Base-by-base conservation (phyloP, 1,140 invertebrate species). In the Drosophila guanche region DNA sequence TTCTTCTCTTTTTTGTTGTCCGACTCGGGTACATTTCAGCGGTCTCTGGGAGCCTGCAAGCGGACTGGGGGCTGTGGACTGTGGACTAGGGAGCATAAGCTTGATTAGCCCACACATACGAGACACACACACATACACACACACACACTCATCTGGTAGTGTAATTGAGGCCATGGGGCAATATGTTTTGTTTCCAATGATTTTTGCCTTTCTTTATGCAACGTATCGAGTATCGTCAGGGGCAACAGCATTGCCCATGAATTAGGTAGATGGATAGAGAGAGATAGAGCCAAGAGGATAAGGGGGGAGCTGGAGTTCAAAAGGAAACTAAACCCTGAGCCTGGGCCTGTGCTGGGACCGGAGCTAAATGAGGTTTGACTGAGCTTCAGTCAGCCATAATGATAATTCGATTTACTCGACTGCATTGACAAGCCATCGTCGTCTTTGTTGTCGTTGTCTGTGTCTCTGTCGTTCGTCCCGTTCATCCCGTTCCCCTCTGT, bases 401-500 rank as follows among this genome's bases (percentile, higher is more conserved):
- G 81, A 90, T 90, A 86, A 90, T 90, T 90, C 89, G 90, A 92
- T 91, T 90, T 90, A 83, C 55, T 72, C 62, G 69, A 84, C 80
- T 85, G 72, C 79, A 75, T 85, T 90, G 74, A 79, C 80, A 89
- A 74, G 78, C 68, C 61, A 72, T 68, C 67, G 84, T 75, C 41
- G 55, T 63, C 52, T 22, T 55, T 45, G 46, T 45, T 71, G 51
- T 65, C 37, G 37, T 47, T 65, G 40, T 37, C 25, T 22, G 48
- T 70, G 14, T 71, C 46, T 27, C 45, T 73, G 69, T 42, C 25
- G 59, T 58, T 75, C 16, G 16, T 20, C 16, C 16, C 16, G 43
- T 58, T 16, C 29, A 22, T 57, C 55, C 40, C 47, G 46, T 59
- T 45, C 23, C 25, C 27, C 41, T 42, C 42, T 68, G 70, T 67